Conservation (phyloP, 2,113 vertebrate species). For the Alethe castanea region DNA sequence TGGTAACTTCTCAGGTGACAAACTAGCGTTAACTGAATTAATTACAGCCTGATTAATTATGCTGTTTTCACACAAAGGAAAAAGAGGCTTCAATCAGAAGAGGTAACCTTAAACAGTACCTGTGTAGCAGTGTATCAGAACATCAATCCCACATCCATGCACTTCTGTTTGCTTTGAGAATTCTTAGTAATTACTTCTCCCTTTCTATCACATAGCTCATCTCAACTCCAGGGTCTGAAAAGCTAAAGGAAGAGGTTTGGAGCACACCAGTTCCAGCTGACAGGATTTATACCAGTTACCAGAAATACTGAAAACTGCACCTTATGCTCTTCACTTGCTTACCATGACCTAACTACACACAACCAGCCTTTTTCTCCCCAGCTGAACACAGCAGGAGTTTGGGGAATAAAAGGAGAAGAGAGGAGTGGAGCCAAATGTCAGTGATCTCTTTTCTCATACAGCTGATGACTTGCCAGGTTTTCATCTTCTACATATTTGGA, state of each 20-base stretch:
- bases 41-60: conserved; percentile 72
- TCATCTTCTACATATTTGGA: neutral
- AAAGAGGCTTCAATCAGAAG: conserved; percentile 47
- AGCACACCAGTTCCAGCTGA: neutral
- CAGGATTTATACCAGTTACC: neutral
- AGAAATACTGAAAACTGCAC: neutral
- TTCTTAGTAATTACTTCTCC: conserved; percentile 9
- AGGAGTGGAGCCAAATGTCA: neutral
- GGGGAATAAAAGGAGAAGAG: neutral
- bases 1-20: conserved; percentile 47
- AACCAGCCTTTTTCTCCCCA: neutral
- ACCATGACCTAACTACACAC: neutral
- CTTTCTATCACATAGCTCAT: neutral
- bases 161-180: neutral
- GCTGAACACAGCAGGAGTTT: neutral
- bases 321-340: neutral
- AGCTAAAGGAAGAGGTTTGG: neutral
- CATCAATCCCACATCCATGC: neutral
- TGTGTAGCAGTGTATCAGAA: neutral
- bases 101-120: neutral
- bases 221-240: neutral
- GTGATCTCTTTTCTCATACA: neutral
- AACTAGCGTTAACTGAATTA: conserved; percentile 59
- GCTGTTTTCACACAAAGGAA: conserved; percentile 43
- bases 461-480: neutral